phyloP scores from a whole-genome alignment of 2,113 vertebrate genomes.

The Mesembrinibis cayennensis region DNA sequence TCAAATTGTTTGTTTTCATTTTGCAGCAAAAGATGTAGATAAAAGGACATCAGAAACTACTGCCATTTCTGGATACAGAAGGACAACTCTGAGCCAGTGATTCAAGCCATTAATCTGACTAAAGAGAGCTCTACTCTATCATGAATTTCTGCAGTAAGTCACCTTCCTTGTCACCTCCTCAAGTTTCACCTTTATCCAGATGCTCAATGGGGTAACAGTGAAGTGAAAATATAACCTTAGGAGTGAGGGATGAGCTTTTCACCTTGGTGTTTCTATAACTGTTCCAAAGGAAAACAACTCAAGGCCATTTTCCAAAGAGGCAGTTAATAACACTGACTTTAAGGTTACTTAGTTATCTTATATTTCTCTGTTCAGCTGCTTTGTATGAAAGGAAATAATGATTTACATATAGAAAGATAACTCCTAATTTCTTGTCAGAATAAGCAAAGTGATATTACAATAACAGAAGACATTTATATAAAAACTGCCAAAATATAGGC shows the following conservation, averaged over 20 bases:
- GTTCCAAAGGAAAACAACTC: background rate
- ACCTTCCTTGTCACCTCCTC: slow-evolving; percentile 25
- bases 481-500: background rate
- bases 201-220: background rate
- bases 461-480: background rate
- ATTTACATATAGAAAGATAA: background rate
- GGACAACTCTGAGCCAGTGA: background rate
- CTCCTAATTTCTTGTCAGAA: background rate
- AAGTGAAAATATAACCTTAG: background rate
- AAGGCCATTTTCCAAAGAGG: background rate
- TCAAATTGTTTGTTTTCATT: background rate
- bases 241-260: background rate
- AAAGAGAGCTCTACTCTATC: background rate
- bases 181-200: slow-evolving; percentile 8
- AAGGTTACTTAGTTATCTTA: background rate
- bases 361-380: background rate
- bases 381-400: background rate
- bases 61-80: background rate
- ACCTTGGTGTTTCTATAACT: background rate
- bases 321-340: background rate
- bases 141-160: slow-evolving; percentile 16
- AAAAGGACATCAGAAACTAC: background rate
- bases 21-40: background rate
- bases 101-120: slow-evolving; percentile 45
- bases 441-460: background rate